These are phyloP conservation scores for Hypercompe scribonia DNA, from an alignment of 2,888 invertebrate species.

Conservation along the genomic window DNA sequence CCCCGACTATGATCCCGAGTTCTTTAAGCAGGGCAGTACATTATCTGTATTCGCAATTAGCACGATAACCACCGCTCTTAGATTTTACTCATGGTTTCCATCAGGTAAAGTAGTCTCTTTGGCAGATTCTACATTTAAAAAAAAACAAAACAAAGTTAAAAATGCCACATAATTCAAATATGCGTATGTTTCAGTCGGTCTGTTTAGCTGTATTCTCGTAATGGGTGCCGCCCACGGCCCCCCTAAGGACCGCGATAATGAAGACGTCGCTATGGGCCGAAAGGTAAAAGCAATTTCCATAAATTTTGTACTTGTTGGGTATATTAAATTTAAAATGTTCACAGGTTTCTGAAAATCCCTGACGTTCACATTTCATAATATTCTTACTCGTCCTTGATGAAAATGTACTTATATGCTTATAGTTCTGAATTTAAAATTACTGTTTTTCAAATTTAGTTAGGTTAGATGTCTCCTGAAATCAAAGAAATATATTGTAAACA, in stretches of 20 bases:
- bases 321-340: conserved; percentile 14
- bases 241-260: conserved; percentile 76
- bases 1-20: too few species aligned
- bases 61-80: too few species aligned
- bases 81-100: too few species aligned
- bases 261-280: conserved; percentile 80
- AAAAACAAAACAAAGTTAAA: too few species aligned
- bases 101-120: too few species aligned
- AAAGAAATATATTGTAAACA: too few species aligned
- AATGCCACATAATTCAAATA: not conserved
- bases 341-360: conserved; percentile 1
- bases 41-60: too few species aligned
- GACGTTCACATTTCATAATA: not conserved
- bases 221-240: conserved; percentile 70
- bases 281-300: conserved; percentile 68
- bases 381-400: not conserved
- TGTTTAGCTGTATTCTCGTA: conserved; percentile 53
- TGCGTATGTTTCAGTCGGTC: conserved; percentile 53
- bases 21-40: too few species aligned
- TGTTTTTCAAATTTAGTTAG: not conserved
- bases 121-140: too few species aligned
- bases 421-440: not conserved
- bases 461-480: not conserved
- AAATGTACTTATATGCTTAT: not conserved
- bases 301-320: conserved; percentile 12